Evolutionary conservation across 2,113 vertebrate genomes (phyloP), one percentile per base, ranked within the genome.

Genomic region (Onychostoma macrolepis): DNA sequence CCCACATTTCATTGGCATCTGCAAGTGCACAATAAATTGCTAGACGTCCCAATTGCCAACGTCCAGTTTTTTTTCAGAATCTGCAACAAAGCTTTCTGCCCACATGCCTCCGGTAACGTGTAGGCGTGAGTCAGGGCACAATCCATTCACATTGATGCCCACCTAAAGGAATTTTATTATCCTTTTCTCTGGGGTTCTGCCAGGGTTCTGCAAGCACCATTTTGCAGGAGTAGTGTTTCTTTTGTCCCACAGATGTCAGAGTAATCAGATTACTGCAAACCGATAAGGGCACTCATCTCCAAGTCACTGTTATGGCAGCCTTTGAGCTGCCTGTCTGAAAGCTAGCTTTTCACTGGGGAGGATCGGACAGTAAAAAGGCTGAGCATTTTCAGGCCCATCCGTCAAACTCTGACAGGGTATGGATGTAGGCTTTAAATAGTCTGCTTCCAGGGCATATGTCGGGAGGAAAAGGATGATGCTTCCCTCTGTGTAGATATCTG

Each of bases 261-360:
- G 81, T 92, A 93, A 94, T 90, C 93, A 92, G 88, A 93, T 95
- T 93, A 92, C 87, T 65, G 80, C 84, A 92, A 92, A 94, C 88
- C 85, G 92, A 95, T 91, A 80, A 90, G 88, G 88, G 89, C 89
- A 82, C 86, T 89, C 75, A 85, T 78, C 76, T 88, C 61, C 76
- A 43, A 90, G 90, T 86, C 84, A 72, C 43, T 78, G 87, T 91
- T 84, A 90, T 87, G 88, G 75, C 41, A 83, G 61, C 53, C 50
- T 87, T 89, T 89, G 86, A 90, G 88, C 67, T 88, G 81, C 67
- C 67, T 74, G 56, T 79, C 74, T 75, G 26, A 80, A 85, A 67
- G 79, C 72, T 71, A 61, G 61, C 81, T 78, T 88, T 71, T 87
- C 21, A 85, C 75, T 50, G 69, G 45, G 69, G 84, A 88, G 43